Base-by-base conservation (phyloP, 2,888 invertebrate species). In the Pollenia amentaria region DNA sequence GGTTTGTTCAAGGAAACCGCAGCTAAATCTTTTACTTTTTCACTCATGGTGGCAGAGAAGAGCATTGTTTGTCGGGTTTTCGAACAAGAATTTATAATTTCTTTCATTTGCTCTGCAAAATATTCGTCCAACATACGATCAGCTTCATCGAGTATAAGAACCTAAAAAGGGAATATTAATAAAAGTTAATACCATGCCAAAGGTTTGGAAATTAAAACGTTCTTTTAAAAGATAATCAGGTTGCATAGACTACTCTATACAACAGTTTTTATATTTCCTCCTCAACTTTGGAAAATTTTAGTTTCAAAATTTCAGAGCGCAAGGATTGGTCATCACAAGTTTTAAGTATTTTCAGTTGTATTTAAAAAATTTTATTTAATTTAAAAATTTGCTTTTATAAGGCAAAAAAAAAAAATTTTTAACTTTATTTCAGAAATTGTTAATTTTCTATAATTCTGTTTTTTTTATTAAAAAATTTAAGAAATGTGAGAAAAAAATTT, bases 21-120 rank as follows among this genome's bases (percentile, higher is more conserved):
- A 0, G 98, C 99, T 78, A 99, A 94, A 93, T 98, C 98, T 93
- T 98, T 97, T n/a, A 99, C 99, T 93, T 97, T 96, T 77, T 99
- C 99, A n/a, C 98, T 98, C 99, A 99, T 99, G 14, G 99, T 99
- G 48, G 99, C 99, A 0, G 99, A 99, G 94, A 99, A 99, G 82
- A 99, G 94, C 95, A 99, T 97, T 0, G 99, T 99, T 94, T 99
- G 99, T 11, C 99, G 95, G 16, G 97, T 97, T 81, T 96, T 95
- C 0, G 98, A 95, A 93, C 99, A 99, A 90, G 98, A 97, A 18
- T 96, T 96, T 70, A 99, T 97, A 90, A 99, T 98, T 94, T 99
- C 99, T 92, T 98, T 99, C 98, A 99, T 98, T 93, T 99, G 99
- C 89, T 99, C 99, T 0, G 98, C 98, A 94, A 99, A 99, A 93